Base-by-base conservation (phyloP, 1,140 invertebrate species). In the Aphelinus atriplicis region DNA sequence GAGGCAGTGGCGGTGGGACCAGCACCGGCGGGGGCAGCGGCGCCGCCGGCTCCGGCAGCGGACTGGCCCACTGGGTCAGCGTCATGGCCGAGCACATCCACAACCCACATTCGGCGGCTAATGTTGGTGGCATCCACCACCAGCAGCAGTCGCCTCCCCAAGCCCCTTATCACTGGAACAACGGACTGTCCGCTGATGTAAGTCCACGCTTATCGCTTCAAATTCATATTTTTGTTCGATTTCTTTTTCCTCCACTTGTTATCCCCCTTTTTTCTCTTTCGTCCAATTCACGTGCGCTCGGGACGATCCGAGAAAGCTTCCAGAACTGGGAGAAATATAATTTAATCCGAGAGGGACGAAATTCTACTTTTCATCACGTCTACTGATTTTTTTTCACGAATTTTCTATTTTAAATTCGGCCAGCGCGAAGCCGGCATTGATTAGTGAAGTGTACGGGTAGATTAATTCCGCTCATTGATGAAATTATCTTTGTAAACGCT, bases 81-180 rank as follows among this genome's bases (percentile, higher is more conserved):
- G 90, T 92, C 79, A 92, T 92, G 90, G 90, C 91, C 51, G 91
- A 92, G 72, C 91, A 91, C 84, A 91, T 91, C 81, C 91, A 90
- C 85, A 87, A 89, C 80, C 88, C 88, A 10, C 90, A 90, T 81
- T 84, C 85, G 9, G 78, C 86, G 4, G 78, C 84, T 3, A 83
- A 81, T 57, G 85, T 88, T 53, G 81, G 82, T 46, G 82, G 83
- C 64, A 84, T 86, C 56, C 86, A 88, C 80, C 86, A 88, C 82
- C 86, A 88, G 75, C 86, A 88, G 53, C 84, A 86, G 65, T 86
- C 89, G 79, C 83, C 86, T 70, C 84, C 89, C 77, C 83, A 89
- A 84, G 81, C 90, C 84, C 86, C 91, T 85, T 88, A 90, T 87
- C 86, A 85, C 78, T 91, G 90, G 90, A 91, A 91, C 81, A 90